Base-by-base conservation (phyloP, 2,797 vertebrate species). In the Poeciliopsis turneri region DNA sequence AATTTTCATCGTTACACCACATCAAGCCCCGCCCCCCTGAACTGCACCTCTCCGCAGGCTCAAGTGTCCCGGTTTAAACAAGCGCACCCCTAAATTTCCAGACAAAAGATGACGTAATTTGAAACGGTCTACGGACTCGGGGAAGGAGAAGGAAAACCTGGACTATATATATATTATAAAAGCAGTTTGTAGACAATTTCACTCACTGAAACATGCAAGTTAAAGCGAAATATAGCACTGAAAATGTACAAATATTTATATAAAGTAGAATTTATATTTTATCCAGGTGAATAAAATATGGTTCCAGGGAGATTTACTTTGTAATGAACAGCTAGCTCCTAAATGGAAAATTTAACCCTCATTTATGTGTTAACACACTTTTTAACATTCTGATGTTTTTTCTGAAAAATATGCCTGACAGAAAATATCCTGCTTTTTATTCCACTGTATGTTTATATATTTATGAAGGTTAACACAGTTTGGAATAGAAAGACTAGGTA, bases 51-150 rank as follows among this genome's bases (percentile, higher is more conserved):
- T 0, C 7, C 10, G 9, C 12, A n/a, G 41, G 25, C 8, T 2
- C 25, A 4, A 18, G 5, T 2, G 1, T 6, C 13, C 4, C 0
- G 0, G 5, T 0, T 1, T 2, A 76, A 88, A 84, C 85, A 72
- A 90, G 79, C 0, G 78, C 83, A 74, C 82, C 55, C 45, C 78
- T 82, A 82, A 84, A 82, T 83, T 84, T 55, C 3, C 7, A 80
- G 76, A 90, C 89, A 92, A 92, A 90, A 57, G 86, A 72, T 92
- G 88, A 92, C 88, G 91, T 93, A 81, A 92, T 83, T 47, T 53
- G 57, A 59, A 41, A 66, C 30, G 43, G 28, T 76, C 36, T 46
- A 30, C 20, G 1, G 68, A 51, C 55, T 25, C 36, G 13, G 28
- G 18, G 10, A 23, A 33, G 45, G 49, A 45, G 55, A 18, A 41